phyloP scores from a whole-genome alignment of 2,113 vertebrate species.

The Oncorhynchus tshawytscha region DNA sequence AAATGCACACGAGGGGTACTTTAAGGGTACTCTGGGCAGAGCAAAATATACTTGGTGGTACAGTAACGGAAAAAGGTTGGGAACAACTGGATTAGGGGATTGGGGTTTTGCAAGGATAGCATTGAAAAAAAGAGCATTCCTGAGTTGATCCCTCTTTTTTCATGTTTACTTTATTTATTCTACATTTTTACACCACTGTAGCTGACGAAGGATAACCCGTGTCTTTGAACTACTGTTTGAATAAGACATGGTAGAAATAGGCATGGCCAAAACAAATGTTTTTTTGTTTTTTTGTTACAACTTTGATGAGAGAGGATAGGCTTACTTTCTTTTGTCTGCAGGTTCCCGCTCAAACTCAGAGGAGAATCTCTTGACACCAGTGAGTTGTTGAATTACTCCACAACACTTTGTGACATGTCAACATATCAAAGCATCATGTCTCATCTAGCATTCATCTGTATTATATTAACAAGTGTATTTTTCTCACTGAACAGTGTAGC shows the following conservation, averaged over 20 bases:
- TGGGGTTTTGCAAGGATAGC: neutral
- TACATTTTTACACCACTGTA: too few relatives aligned
- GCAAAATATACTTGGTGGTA: too few relatives aligned
- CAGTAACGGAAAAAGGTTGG: too few relatives aligned
- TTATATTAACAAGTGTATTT: too few relatives aligned
- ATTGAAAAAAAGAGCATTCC: neutral
- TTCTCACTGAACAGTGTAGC: too few relatives aligned
- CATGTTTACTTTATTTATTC: too few relatives aligned
- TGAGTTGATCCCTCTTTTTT: too few relatives aligned
- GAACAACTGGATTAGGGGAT: neutral
- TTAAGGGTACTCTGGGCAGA: too few relatives aligned
- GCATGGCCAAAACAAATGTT: neutral
- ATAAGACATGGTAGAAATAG: neutral
- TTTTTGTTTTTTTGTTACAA: neutral
- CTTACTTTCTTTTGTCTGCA: conserved; percentile 26
- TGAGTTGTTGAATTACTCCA: conserved; percentile 43
- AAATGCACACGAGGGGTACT: too few relatives aligned
- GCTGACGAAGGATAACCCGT: too few relatives aligned
- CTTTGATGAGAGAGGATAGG: neutral
- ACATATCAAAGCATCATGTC: neutral
- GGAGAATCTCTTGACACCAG: conserved; percentile 63
- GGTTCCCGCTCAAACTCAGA: conserved; percentile 70
- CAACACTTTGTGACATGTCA: neutral
- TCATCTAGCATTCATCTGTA: too few relatives aligned
- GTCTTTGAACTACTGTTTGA: neutral